These are phyloP conservation scores for Scaptomyza cyrtandrae DNA, from an alignment of 2,888 invertebrate species.

Conservation along the genomic window DNA sequence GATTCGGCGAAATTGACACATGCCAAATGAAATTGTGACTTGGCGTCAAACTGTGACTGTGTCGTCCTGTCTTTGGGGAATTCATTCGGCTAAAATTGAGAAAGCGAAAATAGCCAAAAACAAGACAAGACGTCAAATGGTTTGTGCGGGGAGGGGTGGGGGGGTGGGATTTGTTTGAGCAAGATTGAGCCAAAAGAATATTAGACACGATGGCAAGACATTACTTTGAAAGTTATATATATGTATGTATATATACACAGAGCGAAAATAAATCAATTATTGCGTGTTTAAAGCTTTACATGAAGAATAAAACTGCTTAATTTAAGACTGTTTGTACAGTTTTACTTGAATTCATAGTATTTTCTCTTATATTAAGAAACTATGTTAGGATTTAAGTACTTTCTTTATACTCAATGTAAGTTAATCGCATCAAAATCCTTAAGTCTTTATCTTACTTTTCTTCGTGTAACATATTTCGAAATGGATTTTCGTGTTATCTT, in stretches of 20 bases:
- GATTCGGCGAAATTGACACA: conserved; percentile 12
- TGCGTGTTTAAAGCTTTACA: background rate
- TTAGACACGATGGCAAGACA: background rate
- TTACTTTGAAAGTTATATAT: background rate
- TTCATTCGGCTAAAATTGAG: background rate
- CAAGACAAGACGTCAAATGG: background rate
- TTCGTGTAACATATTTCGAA: background rate
- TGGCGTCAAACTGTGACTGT: conserved; percentile 5
- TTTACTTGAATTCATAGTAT: too few species aligned
- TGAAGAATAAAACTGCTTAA: too few species aligned
- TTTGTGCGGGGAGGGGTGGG: too few species aligned
- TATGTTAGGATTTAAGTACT: too few species aligned
- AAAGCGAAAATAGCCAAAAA: background rate
- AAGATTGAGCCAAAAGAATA: background rate
- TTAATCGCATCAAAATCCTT: background rate
- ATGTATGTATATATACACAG: background rate
- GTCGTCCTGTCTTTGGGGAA: conserved; percentile 4
- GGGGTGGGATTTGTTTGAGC: background rate
- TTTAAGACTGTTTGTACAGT: too few species aligned
- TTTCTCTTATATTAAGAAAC: too few species aligned
- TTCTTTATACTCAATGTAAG: too few species aligned
- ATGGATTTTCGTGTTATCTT: background rate
- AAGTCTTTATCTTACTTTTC: background rate
- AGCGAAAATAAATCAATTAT: background rate
- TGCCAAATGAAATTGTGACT: conserved; percentile 15